Conservation (phyloP, 1,140 invertebrate species). For the Mactra quadrangularis region DNA sequence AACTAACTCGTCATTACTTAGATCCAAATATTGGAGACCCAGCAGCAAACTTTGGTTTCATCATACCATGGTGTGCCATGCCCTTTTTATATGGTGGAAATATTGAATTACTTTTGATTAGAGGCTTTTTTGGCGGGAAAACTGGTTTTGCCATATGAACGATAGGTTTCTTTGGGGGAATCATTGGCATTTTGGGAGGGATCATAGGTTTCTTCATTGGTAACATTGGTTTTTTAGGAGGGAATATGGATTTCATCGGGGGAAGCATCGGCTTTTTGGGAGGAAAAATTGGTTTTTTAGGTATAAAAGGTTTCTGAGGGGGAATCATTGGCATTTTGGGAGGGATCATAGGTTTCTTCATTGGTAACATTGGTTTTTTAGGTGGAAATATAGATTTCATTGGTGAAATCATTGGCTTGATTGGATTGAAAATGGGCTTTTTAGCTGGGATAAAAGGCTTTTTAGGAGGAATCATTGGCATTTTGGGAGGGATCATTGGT, state of each 20-base stretch:
- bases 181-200: too few relatives aligned
- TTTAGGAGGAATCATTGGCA: not conserved
- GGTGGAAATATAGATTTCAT: not conserved
- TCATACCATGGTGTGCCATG: not conserved
- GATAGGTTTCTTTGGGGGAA: too few relatives aligned
- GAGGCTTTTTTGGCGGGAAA: too few relatives aligned
- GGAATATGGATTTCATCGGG: not conserved
- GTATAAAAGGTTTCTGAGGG: not conserved
- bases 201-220: constrained; percentile 2
- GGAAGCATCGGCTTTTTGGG: not conserved
- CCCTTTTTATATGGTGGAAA: not conserved
- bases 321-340: not conserved
- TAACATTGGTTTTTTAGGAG: not conserved
- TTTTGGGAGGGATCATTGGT: not conserved
- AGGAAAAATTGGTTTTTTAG: not conserved
- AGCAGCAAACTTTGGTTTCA: too few relatives aligned
- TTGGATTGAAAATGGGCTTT: not conserved
- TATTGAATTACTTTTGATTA: not conserved
- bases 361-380: not conserved
- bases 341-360: not conserved
- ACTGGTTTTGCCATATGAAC: not conserved
- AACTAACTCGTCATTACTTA: too few relatives aligned
- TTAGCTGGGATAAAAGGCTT: not conserved
- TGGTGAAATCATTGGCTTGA: not conserved
- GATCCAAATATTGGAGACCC: too few relatives aligned